Percentiles rank a stretch among this genome's conserved stretches.
These are phyloP conservation scores for Salvator merianae DNA, from an alignment of 2,113 vertebrate genomes.

Conservation along the genomic window DNA sequence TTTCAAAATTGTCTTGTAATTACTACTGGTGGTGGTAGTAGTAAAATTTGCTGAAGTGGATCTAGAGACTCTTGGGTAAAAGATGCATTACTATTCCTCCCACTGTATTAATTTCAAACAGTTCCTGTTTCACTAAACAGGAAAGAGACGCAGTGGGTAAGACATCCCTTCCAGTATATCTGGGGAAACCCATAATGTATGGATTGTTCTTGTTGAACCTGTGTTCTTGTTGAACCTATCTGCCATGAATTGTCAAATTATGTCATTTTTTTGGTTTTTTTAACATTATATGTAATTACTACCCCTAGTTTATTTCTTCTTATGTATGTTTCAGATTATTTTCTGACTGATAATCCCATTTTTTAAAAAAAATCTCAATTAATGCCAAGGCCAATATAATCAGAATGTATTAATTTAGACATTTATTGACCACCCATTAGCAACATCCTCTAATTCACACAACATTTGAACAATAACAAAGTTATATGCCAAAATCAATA, in stretches of 20 bases:
- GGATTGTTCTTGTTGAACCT: rapidly evolving
- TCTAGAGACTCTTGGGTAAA: not conserved
- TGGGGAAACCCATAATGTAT: not conserved
- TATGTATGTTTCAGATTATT: not conserved
- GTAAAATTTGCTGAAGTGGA: not conserved
- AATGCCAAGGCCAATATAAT: not conserved
- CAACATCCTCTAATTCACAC: not conserved
- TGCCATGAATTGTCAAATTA: not conserved
- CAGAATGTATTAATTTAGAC: not conserved
- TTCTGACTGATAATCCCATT: not conserved
- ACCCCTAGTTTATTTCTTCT: not conserved
- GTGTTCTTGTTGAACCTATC: rapidly evolving
- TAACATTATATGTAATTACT: not conserved
- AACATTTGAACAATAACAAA: not conserved
- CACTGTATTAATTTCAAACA: too few relatives aligned
- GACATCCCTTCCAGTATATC: not conserved
- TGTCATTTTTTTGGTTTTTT: not conserved
- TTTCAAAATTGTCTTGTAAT: not conserved
- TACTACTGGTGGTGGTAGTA: not conserved
- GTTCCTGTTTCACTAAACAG: too few relatives aligned
- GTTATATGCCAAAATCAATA: not conserved
- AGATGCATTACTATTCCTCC: too few relatives aligned
- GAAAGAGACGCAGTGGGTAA: too few relatives aligned
- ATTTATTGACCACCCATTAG: not conserved
- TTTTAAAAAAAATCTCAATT: not conserved